phyloP scores from a whole-genome alignment of 2,113 vertebrate species.

The Microcebus tavaratra region DNA sequence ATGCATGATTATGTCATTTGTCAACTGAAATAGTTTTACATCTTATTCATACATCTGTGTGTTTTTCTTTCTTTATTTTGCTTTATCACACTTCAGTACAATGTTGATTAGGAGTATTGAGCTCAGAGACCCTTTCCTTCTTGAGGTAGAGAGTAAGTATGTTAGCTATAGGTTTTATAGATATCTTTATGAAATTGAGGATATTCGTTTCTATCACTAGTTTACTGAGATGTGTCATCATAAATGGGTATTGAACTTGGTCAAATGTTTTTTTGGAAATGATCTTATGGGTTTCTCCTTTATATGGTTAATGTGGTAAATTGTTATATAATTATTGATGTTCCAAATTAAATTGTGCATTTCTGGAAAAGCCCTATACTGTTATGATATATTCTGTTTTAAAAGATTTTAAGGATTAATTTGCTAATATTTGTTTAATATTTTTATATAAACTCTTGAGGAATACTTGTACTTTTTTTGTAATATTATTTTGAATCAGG shows the following conservation, averaged over 20 bases:
- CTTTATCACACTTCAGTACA: not conserved
- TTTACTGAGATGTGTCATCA: not conserved
- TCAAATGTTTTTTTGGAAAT: not conserved
- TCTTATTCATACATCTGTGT: not conserved
- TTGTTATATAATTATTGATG: not conserved
- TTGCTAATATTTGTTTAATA: not conserved
- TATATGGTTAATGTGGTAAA: not conserved
- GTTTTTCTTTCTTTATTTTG: not conserved
- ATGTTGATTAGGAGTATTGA: not conserved
- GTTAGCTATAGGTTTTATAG: not conserved
- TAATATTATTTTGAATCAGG: not conserved
- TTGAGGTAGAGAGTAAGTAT: not conserved
- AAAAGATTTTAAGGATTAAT: slow-evolving; percentile 19
- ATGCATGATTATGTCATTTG: not conserved
- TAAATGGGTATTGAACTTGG: not conserved
- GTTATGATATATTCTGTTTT: not conserved
- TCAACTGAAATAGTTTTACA: not conserved
- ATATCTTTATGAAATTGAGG: not conserved
- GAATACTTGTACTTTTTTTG: not conserved
- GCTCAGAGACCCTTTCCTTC: not conserved
- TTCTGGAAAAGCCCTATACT: not conserved
- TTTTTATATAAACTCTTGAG: not conserved
- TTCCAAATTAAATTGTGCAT: not conserved
- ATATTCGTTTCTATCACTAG: not conserved
- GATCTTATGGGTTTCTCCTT: not conserved